Evolutionary conservation across 1,140 invertebrate species (phyloP).

Genomic region (Daktulosphaira vitifoliae): DNA sequence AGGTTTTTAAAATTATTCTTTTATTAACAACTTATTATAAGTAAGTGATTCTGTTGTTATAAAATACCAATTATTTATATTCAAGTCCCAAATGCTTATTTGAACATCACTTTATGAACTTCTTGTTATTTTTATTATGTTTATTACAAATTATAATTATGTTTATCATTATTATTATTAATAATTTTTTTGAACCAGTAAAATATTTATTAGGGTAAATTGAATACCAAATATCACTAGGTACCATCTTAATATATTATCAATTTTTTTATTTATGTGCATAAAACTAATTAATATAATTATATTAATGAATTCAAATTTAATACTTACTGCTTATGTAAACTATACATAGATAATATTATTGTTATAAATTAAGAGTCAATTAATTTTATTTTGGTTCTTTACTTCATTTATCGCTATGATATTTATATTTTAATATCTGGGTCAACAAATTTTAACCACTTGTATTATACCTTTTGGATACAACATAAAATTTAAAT

Average conservation of each 20-base stretch:
- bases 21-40: slow-evolving; percentile 14
- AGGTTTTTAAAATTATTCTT: slow-evolving; percentile 28
- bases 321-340: slow-evolving; percentile 14
- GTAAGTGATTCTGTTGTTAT: slow-evolving; percentile 18
- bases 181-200: neutral
- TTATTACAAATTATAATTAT: slow-evolving; percentile 2
- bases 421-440: neutral
- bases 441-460: slow-evolving; percentile 5
- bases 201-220: neutral
- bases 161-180: slow-evolving; percentile 6
- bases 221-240: slow-evolving; percentile 12
- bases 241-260: slow-evolving; percentile 19
- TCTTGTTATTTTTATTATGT: neutral
- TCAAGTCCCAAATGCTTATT: neutral
- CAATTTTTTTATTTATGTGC: neutral
- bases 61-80: slow-evolving; percentile 8
- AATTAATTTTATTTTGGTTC: neutral
- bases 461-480: no score
- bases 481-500: no score
- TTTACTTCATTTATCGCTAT: neutral
- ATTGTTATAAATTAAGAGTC: slow-evolving; percentile 3
- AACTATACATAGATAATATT: neutral
- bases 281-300: slow-evolving; percentile 8
- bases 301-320: slow-evolving; percentile 8
- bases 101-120: neutral